Percentiles rank a stretch among this genome's conserved stretches.
These are phyloP conservation scores for Sminthopsis crassicaudata DNA, from an alignment of 2,113 vertebrate genomes.

Conservation along the genomic window DNA sequence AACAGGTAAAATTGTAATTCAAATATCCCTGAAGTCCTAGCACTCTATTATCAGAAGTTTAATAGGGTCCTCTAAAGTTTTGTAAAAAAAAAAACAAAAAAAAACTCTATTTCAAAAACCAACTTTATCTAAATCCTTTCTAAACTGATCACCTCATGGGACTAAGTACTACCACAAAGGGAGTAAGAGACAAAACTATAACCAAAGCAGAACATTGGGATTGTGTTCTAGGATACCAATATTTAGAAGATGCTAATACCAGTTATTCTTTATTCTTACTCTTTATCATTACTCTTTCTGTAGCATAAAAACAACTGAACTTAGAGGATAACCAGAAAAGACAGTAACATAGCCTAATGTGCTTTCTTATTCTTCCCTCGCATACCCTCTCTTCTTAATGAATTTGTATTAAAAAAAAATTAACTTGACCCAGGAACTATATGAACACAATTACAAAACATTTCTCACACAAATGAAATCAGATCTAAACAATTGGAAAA, in stretches of 20 bases:
- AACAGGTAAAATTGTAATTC: no score
- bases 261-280: neutral
- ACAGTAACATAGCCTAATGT: neutral
- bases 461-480: no score
- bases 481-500: no score
- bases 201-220: neutral
- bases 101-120: neutral
- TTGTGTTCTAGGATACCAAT: neutral
- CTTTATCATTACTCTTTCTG: neutral
- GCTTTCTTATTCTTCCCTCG: neutral
- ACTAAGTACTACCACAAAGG: neutral
- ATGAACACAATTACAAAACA: no score
- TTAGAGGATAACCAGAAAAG: neutral
- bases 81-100: no score
- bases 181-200: neutral
- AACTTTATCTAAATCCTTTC: neutral
- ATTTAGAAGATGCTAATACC: neutral
- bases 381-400: neutral
- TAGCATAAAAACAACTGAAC: neutral
- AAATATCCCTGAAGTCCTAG: no score
- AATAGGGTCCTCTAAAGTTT: neutral
- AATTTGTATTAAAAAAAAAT: neutral
- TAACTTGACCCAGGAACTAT: no score
- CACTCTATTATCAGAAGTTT: neutral
- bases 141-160: neutral